These are phyloP conservation scores for Takifugu bimaculatus DNA, from an alignment of 2,113 vertebrate genomes.

Conservation along the genomic window DNA sequence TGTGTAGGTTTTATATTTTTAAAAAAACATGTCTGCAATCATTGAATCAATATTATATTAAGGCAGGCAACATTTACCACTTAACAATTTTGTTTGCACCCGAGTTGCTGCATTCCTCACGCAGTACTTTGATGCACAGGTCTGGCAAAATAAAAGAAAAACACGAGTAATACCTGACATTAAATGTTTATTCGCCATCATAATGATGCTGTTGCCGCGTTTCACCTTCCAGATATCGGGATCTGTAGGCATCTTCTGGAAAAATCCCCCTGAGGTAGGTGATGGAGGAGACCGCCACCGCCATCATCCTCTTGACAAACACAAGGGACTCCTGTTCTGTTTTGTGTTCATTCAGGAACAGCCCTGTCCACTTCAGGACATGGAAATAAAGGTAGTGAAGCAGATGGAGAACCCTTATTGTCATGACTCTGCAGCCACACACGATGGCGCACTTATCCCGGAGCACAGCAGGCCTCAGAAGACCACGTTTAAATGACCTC, in stretches of 20 bases:
- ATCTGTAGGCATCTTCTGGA: slow-evolving; percentile 89
- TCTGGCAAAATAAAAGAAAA: slow-evolving; percentile 65
- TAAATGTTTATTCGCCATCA: too few relatives aligned
- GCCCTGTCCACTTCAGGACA: slow-evolving; percentile 52
- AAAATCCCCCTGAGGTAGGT: slow-evolving; percentile 95
- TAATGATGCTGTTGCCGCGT: neutral
- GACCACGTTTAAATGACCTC: too few relatives aligned
- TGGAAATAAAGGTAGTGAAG: neutral
- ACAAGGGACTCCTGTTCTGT: slow-evolving; percentile 84
- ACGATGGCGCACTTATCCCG: slow-evolving; percentile 21
- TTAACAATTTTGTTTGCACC: slow-evolving; percentile 87
- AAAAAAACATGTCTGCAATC: neutral
- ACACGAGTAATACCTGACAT: neutral
- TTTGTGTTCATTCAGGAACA: slow-evolving; percentile 70
- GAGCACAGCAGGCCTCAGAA: neutral
- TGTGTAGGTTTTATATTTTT: neutral
- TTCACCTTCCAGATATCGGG: slow-evolving; percentile 91
- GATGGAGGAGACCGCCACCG: slow-evolving; percentile 89
- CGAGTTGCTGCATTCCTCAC: slow-evolving; percentile 81
- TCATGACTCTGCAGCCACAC: slow-evolving; percentile 2
- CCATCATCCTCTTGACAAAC: slow-evolving; percentile 89
- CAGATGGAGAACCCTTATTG: neutral
- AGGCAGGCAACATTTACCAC: slow-evolving; percentile 74
- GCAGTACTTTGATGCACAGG: slow-evolving; percentile 88
- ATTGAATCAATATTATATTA: neutral